Evolutionary conservation across 2,113 vertebrate species (phyloP).

Genomic region (Mus spicilegus): DNA sequence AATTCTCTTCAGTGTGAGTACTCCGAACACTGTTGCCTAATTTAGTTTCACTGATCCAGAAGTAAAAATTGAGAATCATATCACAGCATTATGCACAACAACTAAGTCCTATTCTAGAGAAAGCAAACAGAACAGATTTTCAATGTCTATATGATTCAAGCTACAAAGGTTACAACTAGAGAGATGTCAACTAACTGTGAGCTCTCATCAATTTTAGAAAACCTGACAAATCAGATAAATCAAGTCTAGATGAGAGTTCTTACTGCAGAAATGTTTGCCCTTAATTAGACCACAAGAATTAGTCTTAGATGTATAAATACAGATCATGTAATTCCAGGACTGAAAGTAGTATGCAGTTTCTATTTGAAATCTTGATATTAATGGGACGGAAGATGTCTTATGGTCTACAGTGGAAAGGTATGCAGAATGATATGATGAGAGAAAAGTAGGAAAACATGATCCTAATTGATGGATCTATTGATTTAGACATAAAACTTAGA

Average conservation of each 20-base stretch:
- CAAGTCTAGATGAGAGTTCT: background rate
- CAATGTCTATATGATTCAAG: background rate
- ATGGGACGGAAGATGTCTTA: background rate
- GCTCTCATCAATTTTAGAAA: background rate
- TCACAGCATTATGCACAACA: background rate
- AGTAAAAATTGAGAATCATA: constrained; percentile 37
- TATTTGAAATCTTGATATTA: background rate
- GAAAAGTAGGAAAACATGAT: background rate
- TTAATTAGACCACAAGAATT: background rate
- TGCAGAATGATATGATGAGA: background rate
- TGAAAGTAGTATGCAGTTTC: background rate
- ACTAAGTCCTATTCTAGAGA: background rate
- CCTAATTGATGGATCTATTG: background rate
- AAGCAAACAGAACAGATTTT: constrained; percentile 12
- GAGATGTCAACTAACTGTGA: background rate
- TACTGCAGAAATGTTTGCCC: background rate
- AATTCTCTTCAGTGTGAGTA: background rate
- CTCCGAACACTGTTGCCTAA: background rate
- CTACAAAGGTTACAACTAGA: background rate
- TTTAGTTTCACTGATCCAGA: constrained; percentile 13
- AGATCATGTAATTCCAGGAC: background rate
- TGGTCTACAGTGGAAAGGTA: background rate
- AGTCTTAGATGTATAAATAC: background rate
- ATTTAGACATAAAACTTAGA: background rate
- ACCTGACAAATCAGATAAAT: background rate